Conservation (phyloP, 2,113 vertebrate genomes). For the Oncorhynchus kisutch region DNA sequence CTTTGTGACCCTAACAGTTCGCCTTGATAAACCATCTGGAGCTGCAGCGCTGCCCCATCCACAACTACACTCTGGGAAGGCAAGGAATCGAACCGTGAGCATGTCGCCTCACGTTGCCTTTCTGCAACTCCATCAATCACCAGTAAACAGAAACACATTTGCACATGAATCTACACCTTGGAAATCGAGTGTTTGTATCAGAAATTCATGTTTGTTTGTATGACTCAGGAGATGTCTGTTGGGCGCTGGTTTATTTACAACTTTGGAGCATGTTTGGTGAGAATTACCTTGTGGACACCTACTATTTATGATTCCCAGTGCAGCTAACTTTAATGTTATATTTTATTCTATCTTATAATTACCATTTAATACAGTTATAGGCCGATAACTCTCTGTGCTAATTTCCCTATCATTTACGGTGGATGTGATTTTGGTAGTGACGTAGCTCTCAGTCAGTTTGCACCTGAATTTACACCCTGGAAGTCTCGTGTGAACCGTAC, state of each 20-base stretch:
- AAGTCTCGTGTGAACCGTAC: no score
- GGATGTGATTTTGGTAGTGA: no score
- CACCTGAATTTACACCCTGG: no score
- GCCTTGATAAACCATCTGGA: constrained; percentile 47
- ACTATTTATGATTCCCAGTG: no score
- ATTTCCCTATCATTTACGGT: neutral
- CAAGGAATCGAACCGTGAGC: constrained; percentile 13
- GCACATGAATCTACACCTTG: neutral
- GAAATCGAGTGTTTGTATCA: neutral
- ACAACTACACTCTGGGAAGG: constrained; percentile 25
- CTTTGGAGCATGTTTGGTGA: neutral
- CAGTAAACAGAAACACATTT: constrained; percentile 23
- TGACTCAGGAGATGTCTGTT: neutral
- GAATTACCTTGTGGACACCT: neutral
- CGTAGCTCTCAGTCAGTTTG: no score
- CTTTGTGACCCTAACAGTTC: constrained; percentile 42
- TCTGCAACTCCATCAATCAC: constrained; percentile 21
- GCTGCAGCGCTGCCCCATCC: constrained; percentile 9
- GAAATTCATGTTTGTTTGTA: neutral
- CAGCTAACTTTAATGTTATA: no score
- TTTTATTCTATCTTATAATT: no score
- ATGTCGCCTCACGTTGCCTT: constrained; percentile 15
- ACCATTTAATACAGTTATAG: no score
- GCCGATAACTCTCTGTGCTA: neutral
- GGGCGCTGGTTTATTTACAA: neutral